Base-by-base conservation (phyloP, 2,113 vertebrate species). In the Nanorana parkeri region DNA sequence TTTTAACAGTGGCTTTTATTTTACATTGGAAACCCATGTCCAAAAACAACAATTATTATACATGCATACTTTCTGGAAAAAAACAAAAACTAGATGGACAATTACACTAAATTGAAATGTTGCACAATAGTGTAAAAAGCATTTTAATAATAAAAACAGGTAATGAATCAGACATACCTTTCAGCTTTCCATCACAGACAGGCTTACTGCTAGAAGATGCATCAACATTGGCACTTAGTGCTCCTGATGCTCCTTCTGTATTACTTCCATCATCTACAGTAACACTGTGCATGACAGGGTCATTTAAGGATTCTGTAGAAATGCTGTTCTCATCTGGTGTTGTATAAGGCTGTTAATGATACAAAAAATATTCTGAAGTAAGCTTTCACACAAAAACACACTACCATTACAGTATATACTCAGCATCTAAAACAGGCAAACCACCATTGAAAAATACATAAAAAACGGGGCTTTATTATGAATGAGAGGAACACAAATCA, bases 171-270 rank as follows among this genome's bases (percentile, higher is more conserved):
- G 66, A 72, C 85, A 0, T 88, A 94, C 94, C 94, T 94, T 94
- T 94, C 67, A 94, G 68, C 88, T 94, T 94, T 32, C 94, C 94
- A n/a, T 94, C 94, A 3, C 84, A 86, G n/a, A 85, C 15, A 2
- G 81, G 28, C 84, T 91, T 94, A 72, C 81, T 61, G 63, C 86
- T 80, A 1, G 76, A 13, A 1, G 55, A 29, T 2, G 77, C 16
- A 77, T 94, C 93, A 21, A 89, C 92, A 84, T 85, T 91, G 60
- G 60, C 79, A 8, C 83, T 86, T 0, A 84, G 3, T 47, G 84
- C 41, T 29, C 87, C 88, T 0, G 84, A 3, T 47, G 84, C 41
- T 29, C 87, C 88, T 26, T 87, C 88, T 65, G 87, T 81, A n/a
- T 92, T 91, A 2, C 84, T 77, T 0, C 65, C 0, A 13, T 93